Evolutionary conservation across 1,140 invertebrate genomes (phyloP).

Genomic region (Drosophila pachea): DNA sequence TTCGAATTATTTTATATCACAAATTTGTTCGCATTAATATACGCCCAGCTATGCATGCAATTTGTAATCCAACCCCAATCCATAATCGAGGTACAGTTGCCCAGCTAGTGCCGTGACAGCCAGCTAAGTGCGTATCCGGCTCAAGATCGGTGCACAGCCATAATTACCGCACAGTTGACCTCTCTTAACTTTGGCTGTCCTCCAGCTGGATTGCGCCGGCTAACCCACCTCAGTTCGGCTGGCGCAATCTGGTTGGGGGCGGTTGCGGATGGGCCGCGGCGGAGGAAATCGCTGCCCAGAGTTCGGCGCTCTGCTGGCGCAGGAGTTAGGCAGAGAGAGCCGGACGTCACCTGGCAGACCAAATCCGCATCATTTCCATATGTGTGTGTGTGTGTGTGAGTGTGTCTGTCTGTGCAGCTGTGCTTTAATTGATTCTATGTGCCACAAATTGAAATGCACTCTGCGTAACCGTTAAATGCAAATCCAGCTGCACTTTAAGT

Average conservation of each 20-base stretch:
- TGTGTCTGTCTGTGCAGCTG: constrained; percentile 3
- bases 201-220: neutral
- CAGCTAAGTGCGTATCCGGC: neutral
- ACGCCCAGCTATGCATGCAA: constrained; percentile 40
- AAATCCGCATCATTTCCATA: constrained; percentile 2
- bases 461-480: constrained; percentile 41
- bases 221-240: neutral
- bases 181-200: neutral
- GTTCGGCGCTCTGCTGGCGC: neutral
- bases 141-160: neutral
- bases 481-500: constrained; percentile 32
- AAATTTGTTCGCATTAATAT: constrained; percentile 69
- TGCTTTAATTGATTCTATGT: constrained; percentile 61
- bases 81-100: constrained; percentile 47
- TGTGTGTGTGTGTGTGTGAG: neutral
- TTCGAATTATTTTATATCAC: constrained; percentile 60
- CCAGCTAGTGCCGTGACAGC: neutral
- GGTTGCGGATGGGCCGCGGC: neutral
- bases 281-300: neutral
- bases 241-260: constrained; percentile 1
- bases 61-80: constrained; percentile 35
- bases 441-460: constrained; percentile 69
- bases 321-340: constrained; percentile 1
- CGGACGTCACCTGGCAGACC: constrained; percentile 4
- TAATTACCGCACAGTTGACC: neutral